These are phyloP conservation scores for Dinomys branickii DNA, from an alignment of 2,113 vertebrate species.

Conservation along the genomic window DNA sequence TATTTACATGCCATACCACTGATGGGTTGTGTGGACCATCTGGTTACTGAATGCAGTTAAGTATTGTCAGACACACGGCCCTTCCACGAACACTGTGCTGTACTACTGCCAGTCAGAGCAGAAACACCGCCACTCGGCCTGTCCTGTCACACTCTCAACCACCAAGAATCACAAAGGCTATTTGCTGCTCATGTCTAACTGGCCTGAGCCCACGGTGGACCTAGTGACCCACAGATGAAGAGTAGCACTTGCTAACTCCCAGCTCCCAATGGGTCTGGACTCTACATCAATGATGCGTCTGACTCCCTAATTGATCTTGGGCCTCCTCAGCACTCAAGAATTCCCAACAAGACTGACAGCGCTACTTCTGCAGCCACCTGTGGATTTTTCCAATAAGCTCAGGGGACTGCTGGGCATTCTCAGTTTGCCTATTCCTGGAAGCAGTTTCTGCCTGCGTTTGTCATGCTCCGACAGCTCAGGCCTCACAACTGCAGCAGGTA, in stretches of 20 bases:
- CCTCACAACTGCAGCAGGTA: not conserved
- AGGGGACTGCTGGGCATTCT: not conserved
- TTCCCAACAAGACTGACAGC: not conserved
- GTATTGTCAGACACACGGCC: constrained; percentile 64
- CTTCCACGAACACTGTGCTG: not conserved
- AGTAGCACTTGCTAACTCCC: not conserved
- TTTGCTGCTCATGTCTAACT: not conserved
- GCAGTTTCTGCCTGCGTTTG: not conserved
- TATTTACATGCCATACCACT: constrained; percentile 83
- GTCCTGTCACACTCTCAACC: fast-evolving
- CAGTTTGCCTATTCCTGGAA: not conserved
- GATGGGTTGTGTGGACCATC: constrained; percentile 83
- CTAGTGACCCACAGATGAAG: fast-evolving
- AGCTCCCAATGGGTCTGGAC: not conserved
- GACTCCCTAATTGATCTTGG: not conserved
- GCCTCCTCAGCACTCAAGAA: not conserved
- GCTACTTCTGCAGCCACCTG: not conserved
- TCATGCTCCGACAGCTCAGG: fast-evolving
- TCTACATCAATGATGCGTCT: fast-evolving
- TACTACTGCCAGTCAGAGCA: fast-evolving
- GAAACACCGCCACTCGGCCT: not conserved
- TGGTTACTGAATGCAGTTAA: constrained; percentile 78
- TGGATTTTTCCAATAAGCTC: not conserved
- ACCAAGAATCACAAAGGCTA: not conserved
- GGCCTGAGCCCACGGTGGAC: not conserved